Conservation (phyloP, 2,797 vertebrate genomes). For the Lepilemur ruficaudatus region DNA sequence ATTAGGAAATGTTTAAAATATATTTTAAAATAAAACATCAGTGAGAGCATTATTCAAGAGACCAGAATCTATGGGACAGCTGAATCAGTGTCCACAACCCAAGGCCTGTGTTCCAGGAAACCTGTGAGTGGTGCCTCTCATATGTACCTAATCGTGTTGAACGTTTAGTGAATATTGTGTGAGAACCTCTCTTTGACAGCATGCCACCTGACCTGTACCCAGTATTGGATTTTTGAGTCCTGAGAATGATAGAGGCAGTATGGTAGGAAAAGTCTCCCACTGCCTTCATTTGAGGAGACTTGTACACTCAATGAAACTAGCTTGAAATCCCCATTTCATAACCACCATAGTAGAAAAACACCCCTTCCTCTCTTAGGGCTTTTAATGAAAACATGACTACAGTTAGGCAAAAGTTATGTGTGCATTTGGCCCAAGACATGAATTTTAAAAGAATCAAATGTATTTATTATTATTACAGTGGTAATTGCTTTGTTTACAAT, state of each 20-base stretch:
- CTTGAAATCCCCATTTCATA: background rate
- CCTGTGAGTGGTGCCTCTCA: background rate
- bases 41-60: background rate
- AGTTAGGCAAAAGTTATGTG: background rate
- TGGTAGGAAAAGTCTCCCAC: background rate
- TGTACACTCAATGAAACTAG: background rate
- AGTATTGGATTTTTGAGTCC: background rate
- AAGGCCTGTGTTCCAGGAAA: background rate
- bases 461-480: background rate
- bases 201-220: background rate
- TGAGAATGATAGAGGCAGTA: background rate
- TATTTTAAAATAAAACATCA: background rate
- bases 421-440: background rate
- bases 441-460: background rate
- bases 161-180: background rate
- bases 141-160: background rate
- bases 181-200: background rate
- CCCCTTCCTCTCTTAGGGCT: background rate
- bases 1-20: background rate
- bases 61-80: background rate
- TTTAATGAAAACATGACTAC: background rate
- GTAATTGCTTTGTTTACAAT: background rate
- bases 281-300: background rate
- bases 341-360: background rate
- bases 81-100: background rate